Evolutionary conservation across 2,797 vertebrate species (phyloP).

Genomic region (Lacerta bilineata): DNA sequence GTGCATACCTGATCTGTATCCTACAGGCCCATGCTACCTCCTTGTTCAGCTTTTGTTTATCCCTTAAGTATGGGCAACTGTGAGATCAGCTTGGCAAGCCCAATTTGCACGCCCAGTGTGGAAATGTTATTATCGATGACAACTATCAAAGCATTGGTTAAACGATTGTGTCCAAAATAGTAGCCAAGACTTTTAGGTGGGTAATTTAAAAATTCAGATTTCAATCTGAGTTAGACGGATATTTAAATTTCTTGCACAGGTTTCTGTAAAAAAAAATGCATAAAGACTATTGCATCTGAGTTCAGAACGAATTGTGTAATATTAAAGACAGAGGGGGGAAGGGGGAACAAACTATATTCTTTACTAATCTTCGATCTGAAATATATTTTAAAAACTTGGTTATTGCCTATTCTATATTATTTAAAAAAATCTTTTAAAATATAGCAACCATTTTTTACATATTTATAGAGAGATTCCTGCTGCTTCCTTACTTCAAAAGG

Average conservation of each 20-base stretch:
- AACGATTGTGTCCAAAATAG: background rate
- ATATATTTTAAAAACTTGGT: no score
- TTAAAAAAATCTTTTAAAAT: background rate
- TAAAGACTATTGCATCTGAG: no score
- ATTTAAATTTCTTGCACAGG: no score
- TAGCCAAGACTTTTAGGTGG: background rate
- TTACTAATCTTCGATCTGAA: no score
- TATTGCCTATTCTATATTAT: no score
- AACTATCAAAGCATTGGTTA: background rate
- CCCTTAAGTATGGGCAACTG: background rate
- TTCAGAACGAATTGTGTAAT: no score
- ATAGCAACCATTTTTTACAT: background rate
- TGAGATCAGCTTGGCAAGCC: background rate
- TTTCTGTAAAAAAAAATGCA: no score
- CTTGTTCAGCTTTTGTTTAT: background rate
- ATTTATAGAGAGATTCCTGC: background rate
- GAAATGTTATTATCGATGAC: background rate
- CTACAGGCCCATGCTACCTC: background rate
- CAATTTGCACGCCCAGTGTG: background rate
- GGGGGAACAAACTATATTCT: no score
- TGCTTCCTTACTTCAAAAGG: background rate
- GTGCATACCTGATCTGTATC: background rate
- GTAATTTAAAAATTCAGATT: no score
- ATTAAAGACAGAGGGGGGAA: no score
- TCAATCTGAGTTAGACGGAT: no score